These are phyloP conservation scores for Theodoxus fluviatilis DNA, from an alignment of 2,888 invertebrate species.

Conservation along the genomic window DNA sequence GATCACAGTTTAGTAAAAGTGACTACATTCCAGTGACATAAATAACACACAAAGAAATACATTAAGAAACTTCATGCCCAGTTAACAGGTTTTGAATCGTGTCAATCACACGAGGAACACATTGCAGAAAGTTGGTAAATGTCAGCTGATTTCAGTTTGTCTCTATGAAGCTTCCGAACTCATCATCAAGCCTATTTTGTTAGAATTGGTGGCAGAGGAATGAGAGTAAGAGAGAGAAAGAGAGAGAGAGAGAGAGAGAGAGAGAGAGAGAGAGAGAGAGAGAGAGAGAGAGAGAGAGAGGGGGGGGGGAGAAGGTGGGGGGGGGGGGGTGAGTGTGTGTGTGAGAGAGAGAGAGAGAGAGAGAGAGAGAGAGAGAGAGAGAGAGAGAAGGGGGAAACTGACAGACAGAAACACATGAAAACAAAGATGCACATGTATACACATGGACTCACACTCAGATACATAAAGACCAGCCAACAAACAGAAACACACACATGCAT, in stretches of 20 bases:
- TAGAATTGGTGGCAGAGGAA: no score
- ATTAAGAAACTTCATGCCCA: no score
- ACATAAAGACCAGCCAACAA: slow-evolving; percentile 17
- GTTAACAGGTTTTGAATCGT: no score
- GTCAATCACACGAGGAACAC: no score
- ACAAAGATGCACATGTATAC: slow-evolving; percentile 4
- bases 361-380: background rate
- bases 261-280: background rate
- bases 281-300: background rate
- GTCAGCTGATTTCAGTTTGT: no score
- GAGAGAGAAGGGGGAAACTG: background rate
- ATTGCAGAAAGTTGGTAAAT: no score
- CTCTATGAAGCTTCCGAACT: no score
- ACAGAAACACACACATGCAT: background rate
- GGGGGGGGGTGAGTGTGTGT: background rate
- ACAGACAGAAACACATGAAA: slow-evolving; percentile 12
- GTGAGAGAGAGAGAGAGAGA: background rate
- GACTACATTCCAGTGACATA: no score
- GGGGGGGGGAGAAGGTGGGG: background rate
- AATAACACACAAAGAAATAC: no score
- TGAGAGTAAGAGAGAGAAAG: no score
- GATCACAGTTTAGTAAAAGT: no score
- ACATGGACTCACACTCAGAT: slow-evolving; percentile 18
- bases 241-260: background rate
- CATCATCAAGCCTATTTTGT: no score